Evolutionary conservation across 2,113 vertebrate species (phyloP).

Genomic region (Ailurus styani): DNA sequence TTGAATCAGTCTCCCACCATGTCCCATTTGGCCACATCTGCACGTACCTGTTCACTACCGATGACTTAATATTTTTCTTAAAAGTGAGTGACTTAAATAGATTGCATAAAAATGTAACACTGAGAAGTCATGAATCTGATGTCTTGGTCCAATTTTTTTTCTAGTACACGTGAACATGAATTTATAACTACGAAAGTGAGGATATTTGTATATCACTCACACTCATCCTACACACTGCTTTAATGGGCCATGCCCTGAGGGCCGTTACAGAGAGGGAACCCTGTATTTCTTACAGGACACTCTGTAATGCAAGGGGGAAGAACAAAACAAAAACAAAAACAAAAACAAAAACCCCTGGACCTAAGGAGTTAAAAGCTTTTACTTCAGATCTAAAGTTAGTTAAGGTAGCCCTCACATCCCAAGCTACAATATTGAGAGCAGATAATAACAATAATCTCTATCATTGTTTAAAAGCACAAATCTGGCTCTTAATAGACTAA

Average conservation of each 20-base stretch:
- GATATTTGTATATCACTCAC: not conserved
- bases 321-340: not conserved
- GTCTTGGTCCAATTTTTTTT: not conserved
- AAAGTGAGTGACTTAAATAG: not conserved
- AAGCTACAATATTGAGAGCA: conserved; percentile 32
- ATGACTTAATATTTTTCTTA: not conserved
- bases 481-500: conserved; percentile 61
- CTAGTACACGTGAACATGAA: not conserved
- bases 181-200: not conserved
- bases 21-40: not conserved
- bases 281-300: not conserved
- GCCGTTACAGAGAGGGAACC: not conserved
- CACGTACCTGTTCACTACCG: not conserved
- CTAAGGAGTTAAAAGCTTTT: not conserved
- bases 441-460: conserved; percentile 49
- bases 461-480: conserved; percentile 69
- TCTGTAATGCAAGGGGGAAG: not conserved
- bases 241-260: not conserved
- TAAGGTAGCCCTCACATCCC: conserved; percentile 24
- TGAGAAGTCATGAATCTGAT: not conserved
- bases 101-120: not conserved
- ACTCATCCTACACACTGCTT: not conserved
- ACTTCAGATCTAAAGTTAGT: conserved; percentile 42
- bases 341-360: not conserved
- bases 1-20: not conserved